Evolutionary conservation across 2,888 invertebrate genomes (phyloP).

Genomic region (Cheilosia soror): DNA sequence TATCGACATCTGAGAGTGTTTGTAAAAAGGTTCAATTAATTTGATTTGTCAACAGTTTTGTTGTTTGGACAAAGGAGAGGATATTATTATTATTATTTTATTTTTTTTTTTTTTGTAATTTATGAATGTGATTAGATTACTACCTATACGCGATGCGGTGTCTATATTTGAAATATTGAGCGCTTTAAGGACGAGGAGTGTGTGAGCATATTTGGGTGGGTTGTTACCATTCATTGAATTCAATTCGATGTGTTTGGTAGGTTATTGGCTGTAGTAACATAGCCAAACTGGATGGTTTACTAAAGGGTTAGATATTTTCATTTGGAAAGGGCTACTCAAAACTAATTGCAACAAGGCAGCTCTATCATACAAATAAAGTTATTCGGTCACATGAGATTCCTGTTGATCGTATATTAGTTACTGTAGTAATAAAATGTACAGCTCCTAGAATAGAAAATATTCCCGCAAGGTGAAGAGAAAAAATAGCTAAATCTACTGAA

Average conservation of each 20-base stretch:
- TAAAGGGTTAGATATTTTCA: too few species aligned
- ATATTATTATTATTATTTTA: neutral
- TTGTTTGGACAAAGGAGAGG: slow-evolving; percentile 8
- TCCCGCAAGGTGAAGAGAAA: too few species aligned
- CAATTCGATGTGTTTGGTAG: neutral
- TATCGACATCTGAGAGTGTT: slow-evolving; percentile 56
- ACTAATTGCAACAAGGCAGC: too few species aligned
- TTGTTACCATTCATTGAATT: neutral
- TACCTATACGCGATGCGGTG: neutral
- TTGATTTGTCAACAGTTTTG: slow-evolving; percentile 73
- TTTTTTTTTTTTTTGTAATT: slow-evolving; percentile 21
- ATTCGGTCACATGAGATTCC: too few species aligned
- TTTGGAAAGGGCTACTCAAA: too few species aligned
- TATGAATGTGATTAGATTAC: slow-evolving; percentile 31
- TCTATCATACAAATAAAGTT: too few species aligned
- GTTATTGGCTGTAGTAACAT: too few species aligned
- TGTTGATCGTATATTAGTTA: too few species aligned
- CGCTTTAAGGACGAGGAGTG: neutral
- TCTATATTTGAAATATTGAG: neutral
- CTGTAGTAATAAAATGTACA: too few species aligned
- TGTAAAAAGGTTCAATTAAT: slow-evolving; percentile 67
- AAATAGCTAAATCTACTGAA: too few species aligned
- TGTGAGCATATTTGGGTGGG: neutral
- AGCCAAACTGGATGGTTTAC: too few species aligned
- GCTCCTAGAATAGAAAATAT: too few species aligned